phyloP scores from a whole-genome alignment of 2,113 vertebrate species.

The Prietella phreatophila region DNA sequence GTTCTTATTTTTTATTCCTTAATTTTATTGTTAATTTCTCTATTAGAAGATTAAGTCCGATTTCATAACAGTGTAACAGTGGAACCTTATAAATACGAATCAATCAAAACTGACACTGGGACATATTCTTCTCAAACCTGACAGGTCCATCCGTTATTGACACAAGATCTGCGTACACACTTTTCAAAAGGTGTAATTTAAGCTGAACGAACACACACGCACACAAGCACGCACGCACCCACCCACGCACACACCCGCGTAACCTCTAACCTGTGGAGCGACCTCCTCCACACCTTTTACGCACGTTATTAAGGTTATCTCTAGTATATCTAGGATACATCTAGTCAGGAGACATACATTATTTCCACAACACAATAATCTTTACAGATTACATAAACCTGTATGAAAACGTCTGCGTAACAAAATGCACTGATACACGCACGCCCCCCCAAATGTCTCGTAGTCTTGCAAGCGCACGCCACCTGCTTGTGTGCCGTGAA shows the following conservation, averaged over 20 bases:
- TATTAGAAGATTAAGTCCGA: background rate
- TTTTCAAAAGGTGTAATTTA: background rate
- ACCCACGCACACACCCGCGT: background rate
- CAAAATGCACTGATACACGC: background rate
- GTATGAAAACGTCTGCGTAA: background rate
- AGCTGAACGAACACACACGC: background rate
- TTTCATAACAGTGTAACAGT: background rate
- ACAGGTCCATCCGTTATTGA: constrained; percentile 3
- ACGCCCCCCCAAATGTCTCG: constrained; percentile 6
- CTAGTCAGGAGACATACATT: background rate
- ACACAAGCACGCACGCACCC: background rate
- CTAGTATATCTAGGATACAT: background rate
- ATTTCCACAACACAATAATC: background rate
- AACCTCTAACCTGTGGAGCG: background rate
- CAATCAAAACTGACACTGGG: constrained; percentile 10
- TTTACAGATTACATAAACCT: constrained; percentile 1
- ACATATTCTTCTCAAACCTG: constrained; percentile 6
- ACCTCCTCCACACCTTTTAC: background rate
- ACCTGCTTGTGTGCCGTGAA: constrained; percentile 70
- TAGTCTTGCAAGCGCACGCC: constrained; percentile 65
- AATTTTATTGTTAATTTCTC: background rate
- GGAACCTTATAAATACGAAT: background rate
- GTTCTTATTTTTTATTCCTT: background rate
- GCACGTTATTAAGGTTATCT: background rate
- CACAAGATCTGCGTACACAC: background rate